Conservation (phyloP, 2,797 vertebrate species). For the Tarsius wallacei region DNA sequence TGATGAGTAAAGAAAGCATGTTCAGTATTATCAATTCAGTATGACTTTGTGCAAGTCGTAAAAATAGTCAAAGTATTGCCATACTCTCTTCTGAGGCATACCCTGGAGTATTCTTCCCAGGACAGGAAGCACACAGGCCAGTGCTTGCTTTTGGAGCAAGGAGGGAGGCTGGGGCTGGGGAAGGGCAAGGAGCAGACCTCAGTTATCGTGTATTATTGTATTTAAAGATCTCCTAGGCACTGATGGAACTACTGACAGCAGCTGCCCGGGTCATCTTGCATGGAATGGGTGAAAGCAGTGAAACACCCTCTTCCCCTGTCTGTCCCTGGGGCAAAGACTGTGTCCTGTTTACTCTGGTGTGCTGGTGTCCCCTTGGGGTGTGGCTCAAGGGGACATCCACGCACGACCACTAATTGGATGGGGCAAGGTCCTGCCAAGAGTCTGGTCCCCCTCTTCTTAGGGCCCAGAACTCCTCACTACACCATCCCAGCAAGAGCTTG, state of each 20-base stretch:
- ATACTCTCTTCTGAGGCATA: background rate
- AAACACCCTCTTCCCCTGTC: background rate
- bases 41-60: background rate
- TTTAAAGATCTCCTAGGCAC: background rate
- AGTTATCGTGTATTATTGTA: background rate
- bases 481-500: background rate
- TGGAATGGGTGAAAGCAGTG: background rate
- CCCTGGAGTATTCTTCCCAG: background rate
- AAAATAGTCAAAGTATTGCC: background rate
- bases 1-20: background rate
- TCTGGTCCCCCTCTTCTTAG: background rate
- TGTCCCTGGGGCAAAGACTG: too few species aligned
- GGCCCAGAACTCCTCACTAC: background rate
- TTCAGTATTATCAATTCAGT: background rate
- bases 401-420: accelerated
- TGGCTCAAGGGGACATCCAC: background rate
- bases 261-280: too few species aligned
- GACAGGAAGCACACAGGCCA: background rate
- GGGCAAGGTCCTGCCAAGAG: too few species aligned
- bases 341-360: too few species aligned
- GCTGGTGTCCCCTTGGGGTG: background rate
- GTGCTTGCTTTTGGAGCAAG: background rate
- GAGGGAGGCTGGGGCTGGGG: background rate
- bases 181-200: background rate
- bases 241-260: background rate